Conservation (phyloP, 2,113 vertebrate species). For the Ardeotis arabs region DNA sequence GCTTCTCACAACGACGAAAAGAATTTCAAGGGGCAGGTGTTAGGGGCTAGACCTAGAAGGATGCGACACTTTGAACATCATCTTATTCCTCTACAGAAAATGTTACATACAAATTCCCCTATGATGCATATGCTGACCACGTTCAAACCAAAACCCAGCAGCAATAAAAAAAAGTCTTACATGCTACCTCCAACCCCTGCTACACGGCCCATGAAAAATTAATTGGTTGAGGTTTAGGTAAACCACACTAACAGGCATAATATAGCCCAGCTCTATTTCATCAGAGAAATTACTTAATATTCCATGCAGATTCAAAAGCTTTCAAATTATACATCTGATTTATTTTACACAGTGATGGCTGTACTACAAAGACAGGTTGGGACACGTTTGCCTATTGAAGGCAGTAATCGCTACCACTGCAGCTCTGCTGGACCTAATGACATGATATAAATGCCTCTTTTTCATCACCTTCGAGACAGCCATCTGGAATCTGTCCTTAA, state of each 20-base stretch:
- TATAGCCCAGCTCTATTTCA: background rate
- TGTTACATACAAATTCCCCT: background rate
- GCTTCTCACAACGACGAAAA: background rate
- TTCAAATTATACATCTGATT: background rate
- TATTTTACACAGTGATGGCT: background rate
- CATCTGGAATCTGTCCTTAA: background rate
- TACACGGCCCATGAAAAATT: conserved; percentile 33
- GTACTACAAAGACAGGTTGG: background rate
- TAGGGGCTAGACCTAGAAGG: background rate
- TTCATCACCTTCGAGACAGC: background rate
- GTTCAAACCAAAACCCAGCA: background rate
- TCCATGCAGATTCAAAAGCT: background rate
- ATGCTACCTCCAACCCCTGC: background rate
- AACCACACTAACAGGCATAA: background rate
- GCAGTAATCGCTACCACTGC: background rate
- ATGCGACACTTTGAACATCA: background rate
- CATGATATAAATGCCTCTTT: background rate
- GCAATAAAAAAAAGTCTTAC: background rate
- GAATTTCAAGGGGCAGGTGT: background rate
- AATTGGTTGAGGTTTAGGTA: conserved; percentile 20
- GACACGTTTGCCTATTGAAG: background rate
- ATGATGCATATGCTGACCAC: background rate
- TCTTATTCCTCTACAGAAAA: background rate
- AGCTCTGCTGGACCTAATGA: background rate
- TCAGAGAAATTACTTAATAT: background rate